These are phyloP conservation scores for Mionectes olivaceus DNA, from an alignment of 2,797 vertebrate species.

Conservation along the genomic window DNA sequence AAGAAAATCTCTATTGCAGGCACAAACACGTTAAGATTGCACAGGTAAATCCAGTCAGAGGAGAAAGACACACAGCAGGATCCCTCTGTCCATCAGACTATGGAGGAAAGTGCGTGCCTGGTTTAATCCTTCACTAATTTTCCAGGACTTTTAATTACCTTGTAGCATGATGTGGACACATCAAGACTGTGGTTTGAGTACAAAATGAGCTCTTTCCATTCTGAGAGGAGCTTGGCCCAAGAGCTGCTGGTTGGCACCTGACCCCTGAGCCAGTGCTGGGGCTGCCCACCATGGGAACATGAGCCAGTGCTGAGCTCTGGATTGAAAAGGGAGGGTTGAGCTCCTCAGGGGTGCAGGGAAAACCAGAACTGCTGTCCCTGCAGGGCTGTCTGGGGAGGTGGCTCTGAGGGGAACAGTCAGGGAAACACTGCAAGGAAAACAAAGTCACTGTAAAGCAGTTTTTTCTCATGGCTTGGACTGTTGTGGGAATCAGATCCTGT, in stretches of 20 bases:
- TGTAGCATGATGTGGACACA: neutral
- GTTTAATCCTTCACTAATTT: neutral
- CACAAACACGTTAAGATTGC: conserved; percentile 31
- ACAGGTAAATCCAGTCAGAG: conserved; percentile 16
- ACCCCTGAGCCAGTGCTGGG: neutral
- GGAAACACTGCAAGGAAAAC: neutral
- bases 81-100: neutral
- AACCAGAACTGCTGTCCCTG: neutral
- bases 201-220: neutral
- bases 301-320: neutral
- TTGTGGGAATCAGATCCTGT: neutral
- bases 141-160: neutral
- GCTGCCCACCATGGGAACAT: fast-evolving
- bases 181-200: neutral
- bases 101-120: neutral
- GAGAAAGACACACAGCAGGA: neutral
- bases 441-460: neutral
- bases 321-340: neutral
- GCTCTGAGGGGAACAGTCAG: neutral
- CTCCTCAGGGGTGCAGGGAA: neutral
- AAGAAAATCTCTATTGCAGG: conserved; percentile 47
- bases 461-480: neutral
- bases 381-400: neutral
- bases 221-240: neutral
- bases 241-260: neutral